Evolutionary conservation across 2,888 invertebrate species (phyloP).

Genomic region (Parnassius smintheus): DNA sequence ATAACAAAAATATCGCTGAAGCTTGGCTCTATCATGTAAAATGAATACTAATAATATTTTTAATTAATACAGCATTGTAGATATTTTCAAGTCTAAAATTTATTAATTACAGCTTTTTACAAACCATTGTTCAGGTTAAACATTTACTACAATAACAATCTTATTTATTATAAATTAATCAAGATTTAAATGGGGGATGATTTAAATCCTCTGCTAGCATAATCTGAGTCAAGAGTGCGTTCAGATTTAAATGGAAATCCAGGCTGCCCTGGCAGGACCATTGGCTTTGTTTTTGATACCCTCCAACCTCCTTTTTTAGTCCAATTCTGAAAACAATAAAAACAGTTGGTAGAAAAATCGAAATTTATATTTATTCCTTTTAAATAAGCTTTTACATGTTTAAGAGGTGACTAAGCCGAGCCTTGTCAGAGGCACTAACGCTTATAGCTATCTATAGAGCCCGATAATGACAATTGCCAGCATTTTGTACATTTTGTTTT

Average conservation of each 20-base stretch:
- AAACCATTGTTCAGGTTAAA: conserved; percentile 30
- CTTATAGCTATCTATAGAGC: too few relatives aligned
- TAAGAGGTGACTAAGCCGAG: too few relatives aligned
- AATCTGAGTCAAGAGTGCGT: conserved; percentile 82
- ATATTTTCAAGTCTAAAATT: conserved; percentile 8
- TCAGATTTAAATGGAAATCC: conserved; percentile 84
- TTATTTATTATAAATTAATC: conserved; percentile 1
- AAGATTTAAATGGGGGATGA: conserved; percentile 66
- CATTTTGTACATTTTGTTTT: too few relatives aligned
- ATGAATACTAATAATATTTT: too few relatives aligned
- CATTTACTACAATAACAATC: conserved; percentile 9
- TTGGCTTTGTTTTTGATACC: conserved; percentile 77
- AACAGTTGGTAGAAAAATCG: background rate
- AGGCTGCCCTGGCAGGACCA: conserved; percentile 85
- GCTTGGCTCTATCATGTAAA: too few relatives aligned
- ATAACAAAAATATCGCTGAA: too few relatives aligned
- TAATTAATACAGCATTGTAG: too few relatives aligned
- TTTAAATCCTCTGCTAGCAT: conserved; percentile 88
- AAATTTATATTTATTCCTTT: too few relatives aligned
- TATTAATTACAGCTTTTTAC: conserved; percentile 23
- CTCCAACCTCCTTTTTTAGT: conserved; percentile 88
- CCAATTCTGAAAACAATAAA: conserved; percentile 85
- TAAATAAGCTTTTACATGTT: too few relatives aligned
- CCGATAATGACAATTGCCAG: too few relatives aligned
- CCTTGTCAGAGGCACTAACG: too few relatives aligned